phyloP scores from a whole-genome alignment of 2,113 vertebrate genomes.

The Mixornis gularis region DNA sequence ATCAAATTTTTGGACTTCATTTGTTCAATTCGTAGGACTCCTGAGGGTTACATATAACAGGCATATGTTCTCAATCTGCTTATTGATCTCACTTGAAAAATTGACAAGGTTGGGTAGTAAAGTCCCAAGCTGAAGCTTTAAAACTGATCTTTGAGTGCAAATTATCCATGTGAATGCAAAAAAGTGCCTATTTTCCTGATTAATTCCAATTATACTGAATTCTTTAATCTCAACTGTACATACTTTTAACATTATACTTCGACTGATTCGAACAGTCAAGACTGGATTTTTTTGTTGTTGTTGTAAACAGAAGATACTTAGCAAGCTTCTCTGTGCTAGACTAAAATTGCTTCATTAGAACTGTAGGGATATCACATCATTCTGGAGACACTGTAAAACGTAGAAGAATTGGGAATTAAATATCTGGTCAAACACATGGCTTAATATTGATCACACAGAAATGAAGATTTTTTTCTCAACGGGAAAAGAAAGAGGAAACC shows the following conservation, averaged over 20 bases:
- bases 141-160: slow-evolving; percentile 32
- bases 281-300: neutral
- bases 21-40: slow-evolving; percentile 11
- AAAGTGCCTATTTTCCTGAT: slow-evolving; percentile 38
- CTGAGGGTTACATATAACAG: neutral
- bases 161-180: slow-evolving; percentile 17
- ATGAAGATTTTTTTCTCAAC: neutral
- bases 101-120: neutral
- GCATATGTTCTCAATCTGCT: slow-evolving; percentile 10
- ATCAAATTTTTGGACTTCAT: slow-evolving; percentile 33
- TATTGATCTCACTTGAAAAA: slow-evolving; percentile 12
- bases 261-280: neutral
- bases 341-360: slow-evolving; percentile 6
- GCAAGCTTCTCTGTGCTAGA: neutral
- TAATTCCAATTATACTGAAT: slow-evolving; percentile 1
- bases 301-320: neutral
- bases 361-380: neutral
- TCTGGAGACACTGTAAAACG: neutral
- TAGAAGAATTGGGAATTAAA: neutral
- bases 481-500: neutral
- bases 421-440: neutral
- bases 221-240: neutral
- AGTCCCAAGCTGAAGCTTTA: slow-evolving; percentile 21
- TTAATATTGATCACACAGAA: neutral
- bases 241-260: neutral